Evolutionary conservation across 2,888 invertebrate genomes (phyloP).

Genomic region (Pyrgus malvae): DNA sequence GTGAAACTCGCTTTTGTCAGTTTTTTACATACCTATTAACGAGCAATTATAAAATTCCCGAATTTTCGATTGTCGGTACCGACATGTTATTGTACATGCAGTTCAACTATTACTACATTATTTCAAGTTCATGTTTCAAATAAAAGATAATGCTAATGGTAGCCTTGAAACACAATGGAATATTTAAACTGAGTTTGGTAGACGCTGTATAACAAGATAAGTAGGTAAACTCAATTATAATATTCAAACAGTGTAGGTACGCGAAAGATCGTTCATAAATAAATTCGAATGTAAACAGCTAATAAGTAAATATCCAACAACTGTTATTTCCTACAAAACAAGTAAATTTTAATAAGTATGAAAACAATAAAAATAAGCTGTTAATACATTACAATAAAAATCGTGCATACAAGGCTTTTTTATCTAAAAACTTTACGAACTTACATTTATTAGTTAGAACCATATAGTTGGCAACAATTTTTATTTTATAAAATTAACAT

Average conservation of each 20-base stretch:
- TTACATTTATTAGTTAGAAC: no score
- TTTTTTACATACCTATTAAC: not conserved
- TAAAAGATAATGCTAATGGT: slow-evolving; percentile 20
- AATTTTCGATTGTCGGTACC: not conserved
- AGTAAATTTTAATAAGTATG: no score
- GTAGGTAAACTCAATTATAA: slow-evolving; percentile 7
- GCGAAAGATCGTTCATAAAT: slow-evolving; percentile 1
- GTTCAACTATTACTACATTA: slow-evolving; percentile 5
- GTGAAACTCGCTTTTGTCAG: no score
- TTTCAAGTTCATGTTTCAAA: slow-evolving; percentile 25
- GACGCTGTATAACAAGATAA: slow-evolving; percentile 14
- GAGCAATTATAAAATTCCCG: slow-evolving; percentile 5
- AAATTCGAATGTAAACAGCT: not conserved
- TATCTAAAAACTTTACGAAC: no score
- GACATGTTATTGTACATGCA: not conserved
- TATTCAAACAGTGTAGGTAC: not conserved
- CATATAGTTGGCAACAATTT: no score
- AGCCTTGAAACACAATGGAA: slow-evolving; percentile 25
- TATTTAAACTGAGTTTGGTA: slow-evolving; percentile 15
- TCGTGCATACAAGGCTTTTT: no score
- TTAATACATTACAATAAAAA: no score
- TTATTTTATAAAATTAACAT: no score
- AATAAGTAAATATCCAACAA: no score
- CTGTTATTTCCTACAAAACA: not conserved
- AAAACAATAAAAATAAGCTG: no score